These are phyloP conservation scores for Drosophila parvula DNA, from an alignment of 1,140 invertebrate species.

Conservation along the genomic window DNA sequence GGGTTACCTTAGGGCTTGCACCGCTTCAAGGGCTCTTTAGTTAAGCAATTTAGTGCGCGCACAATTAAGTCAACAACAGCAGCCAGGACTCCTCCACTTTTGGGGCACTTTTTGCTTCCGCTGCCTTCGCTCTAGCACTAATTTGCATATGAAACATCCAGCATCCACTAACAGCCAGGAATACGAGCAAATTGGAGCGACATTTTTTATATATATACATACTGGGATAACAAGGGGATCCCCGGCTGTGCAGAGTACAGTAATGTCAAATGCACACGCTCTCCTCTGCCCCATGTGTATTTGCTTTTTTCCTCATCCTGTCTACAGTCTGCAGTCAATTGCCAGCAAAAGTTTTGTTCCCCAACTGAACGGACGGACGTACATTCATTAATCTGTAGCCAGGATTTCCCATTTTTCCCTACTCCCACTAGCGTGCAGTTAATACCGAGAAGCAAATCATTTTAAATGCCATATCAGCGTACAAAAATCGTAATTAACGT, in stretches of 20 bases:
- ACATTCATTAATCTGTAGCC: conserved; percentile 60
- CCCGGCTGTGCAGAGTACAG: conserved; percentile 35
- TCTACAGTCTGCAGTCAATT: conserved; percentile 55
- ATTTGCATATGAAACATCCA: conserved; percentile 67
- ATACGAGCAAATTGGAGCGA: conserved; percentile 54
- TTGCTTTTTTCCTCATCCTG: conserved; percentile 12
- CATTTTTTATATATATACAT: conserved; percentile 41
- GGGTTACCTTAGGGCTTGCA: conserved; percentile 12
- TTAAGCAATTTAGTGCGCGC: conserved; percentile 76
- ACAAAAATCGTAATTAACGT: conserved; percentile 71
- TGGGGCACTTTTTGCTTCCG: conserved; percentile 35
- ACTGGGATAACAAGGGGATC: conserved; percentile 22
- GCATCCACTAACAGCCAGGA: conserved; percentile 12
- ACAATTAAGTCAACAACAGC: conserved; percentile 78
- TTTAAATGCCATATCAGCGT: conserved; percentile 63
- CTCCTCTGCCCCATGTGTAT: conserved; percentile 15
- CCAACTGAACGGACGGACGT: conserved; percentile 42
- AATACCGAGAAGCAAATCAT: conserved; percentile 47
- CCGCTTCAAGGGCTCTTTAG: conserved; percentile 46
- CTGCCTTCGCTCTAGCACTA: conserved; percentile 43
- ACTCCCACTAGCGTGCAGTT: background rate
- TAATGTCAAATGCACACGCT: conserved; percentile 72
- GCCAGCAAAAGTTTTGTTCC: conserved; percentile 57
- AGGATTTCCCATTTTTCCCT: conserved; percentile 1
- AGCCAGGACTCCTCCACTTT: conserved; percentile 50